Evolutionary conservation across 30 jellyfish, hydroid and myxozoan species (phyloP).

Genomic region (Cassiopea andromeda): DNA sequence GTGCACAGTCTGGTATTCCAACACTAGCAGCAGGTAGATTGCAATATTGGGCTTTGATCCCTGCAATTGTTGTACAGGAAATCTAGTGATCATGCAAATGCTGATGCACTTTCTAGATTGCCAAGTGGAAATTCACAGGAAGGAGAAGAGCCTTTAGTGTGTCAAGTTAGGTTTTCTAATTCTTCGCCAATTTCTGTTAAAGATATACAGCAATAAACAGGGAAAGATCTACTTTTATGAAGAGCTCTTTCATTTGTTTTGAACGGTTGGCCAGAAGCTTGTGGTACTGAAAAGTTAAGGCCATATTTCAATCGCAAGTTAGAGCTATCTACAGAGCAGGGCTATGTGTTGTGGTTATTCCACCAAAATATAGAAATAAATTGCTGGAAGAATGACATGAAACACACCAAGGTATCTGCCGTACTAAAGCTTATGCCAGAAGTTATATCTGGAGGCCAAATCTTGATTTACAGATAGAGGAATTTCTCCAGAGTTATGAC

Average conservation of each 20-base stretch:
- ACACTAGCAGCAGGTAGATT: conserved; percentile 69
- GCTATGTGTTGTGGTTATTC: conserved; percentile 32
- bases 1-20: conserved; percentile 65
- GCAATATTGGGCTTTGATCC: conserved; percentile 69
- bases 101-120: conserved; percentile 36
- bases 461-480: conserved; percentile 13
- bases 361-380: conserved; percentile 31
- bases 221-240: conserved; percentile 25
- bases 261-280: conserved; percentile 27
- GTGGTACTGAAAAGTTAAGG: conserved; percentile 50
- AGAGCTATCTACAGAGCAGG: conserved; percentile 27
- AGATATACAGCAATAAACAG: conserved; percentile 33
- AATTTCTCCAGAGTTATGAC: conserved; percentile 33
- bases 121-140: conserved; percentile 45
- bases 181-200: conserved; percentile 42
- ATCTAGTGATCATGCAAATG: conserved; percentile 45
- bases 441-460: conserved; percentile 18
- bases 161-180: conserved; percentile 12
- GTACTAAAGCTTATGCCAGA: conserved; percentile 48
- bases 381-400: conserved; percentile 33
- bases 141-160: neutral
- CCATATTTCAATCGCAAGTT: conserved; percentile 41
- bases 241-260: conserved; percentile 44
- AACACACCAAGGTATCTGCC: conserved; percentile 51
- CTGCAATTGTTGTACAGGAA: neutral